These are phyloP conservation scores for Piezodorus guildinii DNA, from an alignment of 1,140 invertebrate genomes.

Conservation along the genomic window DNA sequence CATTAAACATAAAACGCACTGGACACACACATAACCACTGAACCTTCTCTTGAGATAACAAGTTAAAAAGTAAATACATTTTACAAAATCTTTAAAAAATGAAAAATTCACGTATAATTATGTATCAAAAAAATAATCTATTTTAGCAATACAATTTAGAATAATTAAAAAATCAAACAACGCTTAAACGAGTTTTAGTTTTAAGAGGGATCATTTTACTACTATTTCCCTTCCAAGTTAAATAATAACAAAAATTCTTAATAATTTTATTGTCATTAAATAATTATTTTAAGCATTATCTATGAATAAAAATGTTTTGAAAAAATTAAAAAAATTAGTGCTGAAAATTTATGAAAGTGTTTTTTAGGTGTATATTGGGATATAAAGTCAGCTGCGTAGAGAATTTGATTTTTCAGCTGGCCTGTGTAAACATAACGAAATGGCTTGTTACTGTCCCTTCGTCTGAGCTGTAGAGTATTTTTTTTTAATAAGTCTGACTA, in stretches of 20 bases:
- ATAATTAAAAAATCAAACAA: too few species aligned
- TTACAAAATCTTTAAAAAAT: too few species aligned
- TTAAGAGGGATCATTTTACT: too few species aligned
- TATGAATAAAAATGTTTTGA: constrained; percentile 1
- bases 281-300: neutral
- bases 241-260: neutral
- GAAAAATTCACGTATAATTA: too few species aligned
- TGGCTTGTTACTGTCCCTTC: neutral
- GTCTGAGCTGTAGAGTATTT: neutral
- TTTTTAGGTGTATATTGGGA: constrained; percentile 12
- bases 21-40: too few species aligned
- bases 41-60: too few species aligned
- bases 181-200: too few species aligned
- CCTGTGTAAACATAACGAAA: constrained; percentile 19
- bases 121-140: too few species aligned
- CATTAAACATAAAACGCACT: too few species aligned
- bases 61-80: too few species aligned
- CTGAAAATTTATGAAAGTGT: constrained; percentile 9
- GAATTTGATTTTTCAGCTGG: constrained; percentile 19
- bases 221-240: too few species aligned
- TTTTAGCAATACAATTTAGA: too few species aligned
- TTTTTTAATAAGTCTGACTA: constrained; percentile 7
- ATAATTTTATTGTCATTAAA: neutral
- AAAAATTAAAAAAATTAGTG: constrained; percentile 11
- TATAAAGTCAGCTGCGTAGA: constrained; percentile 14